These are phyloP conservation scores for Meloe dianella DNA, from an alignment of 2,888 invertebrate species.

Conservation along the genomic window DNA sequence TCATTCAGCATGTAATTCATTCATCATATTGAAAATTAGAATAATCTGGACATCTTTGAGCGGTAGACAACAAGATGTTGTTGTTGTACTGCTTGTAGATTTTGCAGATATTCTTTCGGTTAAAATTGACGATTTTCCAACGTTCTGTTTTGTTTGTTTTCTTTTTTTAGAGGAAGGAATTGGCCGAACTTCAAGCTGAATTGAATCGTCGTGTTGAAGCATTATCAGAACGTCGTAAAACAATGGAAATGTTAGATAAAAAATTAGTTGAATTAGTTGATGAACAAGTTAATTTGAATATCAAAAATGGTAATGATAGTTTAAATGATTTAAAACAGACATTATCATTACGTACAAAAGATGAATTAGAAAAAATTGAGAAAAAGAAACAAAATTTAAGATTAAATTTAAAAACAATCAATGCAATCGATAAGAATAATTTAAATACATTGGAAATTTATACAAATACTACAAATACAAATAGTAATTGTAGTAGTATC, in stretches of 20 bases:
- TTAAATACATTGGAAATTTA: conserved; percentile 49
- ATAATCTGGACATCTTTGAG: too few relatives aligned
- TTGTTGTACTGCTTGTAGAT: too few relatives aligned
- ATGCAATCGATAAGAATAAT: conserved; percentile 49
- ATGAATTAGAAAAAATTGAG: conserved; percentile 62
- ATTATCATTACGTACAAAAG: conserved; percentile 60
- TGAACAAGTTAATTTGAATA: conserved; percentile 61
- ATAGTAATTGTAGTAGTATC: conserved; percentile 37
- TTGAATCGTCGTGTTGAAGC: conserved; percentile 68
- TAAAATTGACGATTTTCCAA: too few relatives aligned
- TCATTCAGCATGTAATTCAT: conserved; percentile 73
- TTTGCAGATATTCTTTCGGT: too few relatives aligned
- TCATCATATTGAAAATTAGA: neutral
- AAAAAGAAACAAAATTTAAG: conserved; percentile 69
- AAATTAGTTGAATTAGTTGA: conserved; percentile 71
- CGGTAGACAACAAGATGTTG: too few relatives aligned
- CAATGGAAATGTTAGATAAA: conserved; percentile 74
- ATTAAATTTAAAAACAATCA: conserved; percentile 67
- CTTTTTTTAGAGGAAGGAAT: conserved; percentile 70
- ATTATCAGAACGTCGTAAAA: conserved; percentile 68
- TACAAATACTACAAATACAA: conserved; percentile 47
- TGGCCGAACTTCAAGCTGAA: conserved; percentile 73
- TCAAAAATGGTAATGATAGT: conserved; percentile 35
- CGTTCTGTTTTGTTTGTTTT: too few relatives aligned
- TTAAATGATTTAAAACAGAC: conserved; percentile 56